phyloP scores from a whole-genome alignment of 2,888 invertebrate genomes.

The Shargacucullia verbasci region DNA sequence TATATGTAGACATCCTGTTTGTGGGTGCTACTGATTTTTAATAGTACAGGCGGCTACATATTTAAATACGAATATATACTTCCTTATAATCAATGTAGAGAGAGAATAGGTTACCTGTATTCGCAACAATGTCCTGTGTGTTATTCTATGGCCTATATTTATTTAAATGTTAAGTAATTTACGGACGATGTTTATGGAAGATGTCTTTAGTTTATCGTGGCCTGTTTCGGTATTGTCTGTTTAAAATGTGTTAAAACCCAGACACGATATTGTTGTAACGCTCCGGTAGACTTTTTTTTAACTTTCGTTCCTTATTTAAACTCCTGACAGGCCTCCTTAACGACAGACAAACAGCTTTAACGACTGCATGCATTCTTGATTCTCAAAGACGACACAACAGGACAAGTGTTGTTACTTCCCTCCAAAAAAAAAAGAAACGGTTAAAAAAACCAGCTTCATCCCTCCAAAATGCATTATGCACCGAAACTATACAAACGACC shows the following conservation, averaged over 20 bases:
- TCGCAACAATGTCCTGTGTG: conserved; percentile 11
- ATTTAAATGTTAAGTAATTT: no score
- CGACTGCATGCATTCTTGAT: conserved; percentile 35
- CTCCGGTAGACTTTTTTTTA: no score
- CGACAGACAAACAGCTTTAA: conserved; percentile 29
- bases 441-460: conserved; percentile 51
- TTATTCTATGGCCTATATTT: neutral
- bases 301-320: no score
- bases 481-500: conserved; percentile 27
- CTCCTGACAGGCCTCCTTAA: conserved; percentile 1
- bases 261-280: no score
- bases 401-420: conserved; percentile 41
- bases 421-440: conserved; percentile 48
- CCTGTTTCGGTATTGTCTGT: no score
- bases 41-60: no score
- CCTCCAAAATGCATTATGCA: conserved; percentile 47
- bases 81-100: conserved; percentile 18
- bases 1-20: conserved; percentile 37
- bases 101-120: neutral
- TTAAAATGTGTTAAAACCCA: no score
- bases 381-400: conserved; percentile 20
- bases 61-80: no score
- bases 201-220: no score
- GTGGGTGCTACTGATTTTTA: neutral
- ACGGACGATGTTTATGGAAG: no score